These are phyloP conservation scores for Pseudococcus jackbeardsleyi DNA, from an alignment of 2,888 invertebrate species.

Conservation along the genomic window DNA sequence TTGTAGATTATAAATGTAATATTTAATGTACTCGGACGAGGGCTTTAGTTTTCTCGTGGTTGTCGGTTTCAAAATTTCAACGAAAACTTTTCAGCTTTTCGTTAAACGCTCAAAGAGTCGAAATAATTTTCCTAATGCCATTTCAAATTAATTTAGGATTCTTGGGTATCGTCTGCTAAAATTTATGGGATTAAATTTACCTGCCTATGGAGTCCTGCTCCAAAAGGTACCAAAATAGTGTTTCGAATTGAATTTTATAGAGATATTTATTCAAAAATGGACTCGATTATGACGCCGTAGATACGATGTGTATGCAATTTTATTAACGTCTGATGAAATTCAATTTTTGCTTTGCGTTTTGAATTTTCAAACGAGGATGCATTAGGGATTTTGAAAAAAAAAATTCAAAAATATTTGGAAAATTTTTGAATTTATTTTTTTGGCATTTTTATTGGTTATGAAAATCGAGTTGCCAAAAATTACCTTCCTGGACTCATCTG, in stretches of 20 bases:
- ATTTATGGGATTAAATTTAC: neutral
- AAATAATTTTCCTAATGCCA: neutral
- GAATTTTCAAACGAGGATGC: neutral
- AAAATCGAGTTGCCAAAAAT: neutral
- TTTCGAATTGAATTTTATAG: neutral
- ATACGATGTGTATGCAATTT: conserved; percentile 27
- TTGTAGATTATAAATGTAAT: conserved; percentile 14
- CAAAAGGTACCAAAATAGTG: neutral
- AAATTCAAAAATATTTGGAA: neutral
- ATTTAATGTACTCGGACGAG: neutral
- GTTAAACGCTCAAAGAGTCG: neutral
- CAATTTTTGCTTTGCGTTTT: neutral
- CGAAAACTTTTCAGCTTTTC: neutral
- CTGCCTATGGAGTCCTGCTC: neutral
- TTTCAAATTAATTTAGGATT: conserved; percentile 12
- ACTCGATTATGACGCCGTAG: neutral
- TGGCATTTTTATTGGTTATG: neutral
- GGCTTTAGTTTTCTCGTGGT: neutral
- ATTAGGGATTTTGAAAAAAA: neutral
- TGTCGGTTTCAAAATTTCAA: neutral
- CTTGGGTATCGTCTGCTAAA: neutral
- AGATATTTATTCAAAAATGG: neutral
- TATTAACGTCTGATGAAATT: neutral
- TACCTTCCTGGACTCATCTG: neutral
- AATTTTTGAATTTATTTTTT: no score